phyloP scores from a whole-genome alignment of 2,797 vertebrate genomes.

The Hipposideros larvatus region DNA sequence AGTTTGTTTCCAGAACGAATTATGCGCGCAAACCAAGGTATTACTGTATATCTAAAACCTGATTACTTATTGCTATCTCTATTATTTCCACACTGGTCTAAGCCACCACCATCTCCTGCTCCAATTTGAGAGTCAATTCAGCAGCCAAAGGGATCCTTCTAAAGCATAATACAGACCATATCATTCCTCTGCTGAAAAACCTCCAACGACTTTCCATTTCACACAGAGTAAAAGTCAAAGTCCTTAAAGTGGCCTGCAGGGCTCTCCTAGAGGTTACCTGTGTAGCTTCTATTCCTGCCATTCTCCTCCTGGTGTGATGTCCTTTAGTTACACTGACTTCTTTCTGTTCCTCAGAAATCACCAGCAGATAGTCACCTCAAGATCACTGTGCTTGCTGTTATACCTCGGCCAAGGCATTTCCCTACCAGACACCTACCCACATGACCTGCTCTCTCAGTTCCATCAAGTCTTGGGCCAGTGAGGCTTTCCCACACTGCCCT shows the following conservation, averaged over 20 bases:
- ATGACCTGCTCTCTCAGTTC: neutral
- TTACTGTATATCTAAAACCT: neutral
- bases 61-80: neutral
- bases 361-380: neutral
- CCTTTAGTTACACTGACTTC: neutral
- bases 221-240: slow-evolving; percentile 15
- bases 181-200: neutral
- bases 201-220: neutral
- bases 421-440: too few relatives aligned
- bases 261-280: neutral
- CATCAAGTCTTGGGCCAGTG: neutral
- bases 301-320: neutral
- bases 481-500: neutral
- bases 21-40: too few relatives aligned
- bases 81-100: neutral
- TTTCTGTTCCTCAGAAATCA: neutral
- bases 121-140: neutral
- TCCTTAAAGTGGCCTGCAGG: neutral
- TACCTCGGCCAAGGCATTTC: neutral
- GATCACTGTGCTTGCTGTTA: neutral
- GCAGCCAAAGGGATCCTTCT: neutral
- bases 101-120: neutral
- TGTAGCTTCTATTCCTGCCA: neutral
- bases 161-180: neutral
- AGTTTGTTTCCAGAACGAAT: too few relatives aligned